Evolutionary conservation across 2,888 invertebrate genomes (phyloP).

Genomic region (Teleiodes luculella): DNA sequence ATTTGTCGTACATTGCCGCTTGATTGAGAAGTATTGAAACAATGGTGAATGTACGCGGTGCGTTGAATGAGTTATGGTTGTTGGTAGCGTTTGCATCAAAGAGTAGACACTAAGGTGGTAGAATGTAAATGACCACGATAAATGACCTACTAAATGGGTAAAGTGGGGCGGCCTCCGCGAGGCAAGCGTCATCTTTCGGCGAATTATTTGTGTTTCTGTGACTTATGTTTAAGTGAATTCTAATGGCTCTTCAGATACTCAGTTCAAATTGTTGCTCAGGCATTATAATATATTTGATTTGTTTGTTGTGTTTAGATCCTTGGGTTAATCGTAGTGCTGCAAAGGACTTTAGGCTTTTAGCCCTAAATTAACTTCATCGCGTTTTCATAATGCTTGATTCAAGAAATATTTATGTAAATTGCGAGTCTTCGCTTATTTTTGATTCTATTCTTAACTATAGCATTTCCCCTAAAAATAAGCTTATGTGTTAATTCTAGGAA

Average conservation of each 20-base stretch:
- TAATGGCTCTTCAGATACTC: neutral
- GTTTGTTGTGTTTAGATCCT: too few relatives aligned
- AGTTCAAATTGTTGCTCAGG: neutral
- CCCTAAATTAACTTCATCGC: too few relatives aligned
- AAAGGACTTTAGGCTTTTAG: too few relatives aligned
- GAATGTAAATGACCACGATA: conserved; percentile 57
- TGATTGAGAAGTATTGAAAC: neutral
- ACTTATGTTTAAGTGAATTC: neutral
- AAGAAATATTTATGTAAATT: too few relatives aligned
- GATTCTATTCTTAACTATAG: too few relatives aligned
- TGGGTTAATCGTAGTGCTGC: too few relatives aligned
- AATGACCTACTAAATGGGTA: conserved; percentile 64
- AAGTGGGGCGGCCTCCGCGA: conserved; percentile 58
- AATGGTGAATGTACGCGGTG: neutral
- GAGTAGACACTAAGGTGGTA: conserved; percentile 24
- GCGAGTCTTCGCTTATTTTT: too few relatives aligned
- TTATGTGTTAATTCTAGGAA: too few relatives aligned
- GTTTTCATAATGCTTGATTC: too few relatives aligned
- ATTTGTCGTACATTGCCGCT: conserved; percentile 9
- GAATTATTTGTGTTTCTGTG: conserved; percentile 35
- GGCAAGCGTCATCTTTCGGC: conserved; percentile 39
- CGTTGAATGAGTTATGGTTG: neutral
- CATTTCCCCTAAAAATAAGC: too few relatives aligned
- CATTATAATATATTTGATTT: neutral
- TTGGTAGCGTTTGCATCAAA: neutral